Conservation (phyloP, 2,113 vertebrate species). For the Hemicordylus capensis region DNA sequence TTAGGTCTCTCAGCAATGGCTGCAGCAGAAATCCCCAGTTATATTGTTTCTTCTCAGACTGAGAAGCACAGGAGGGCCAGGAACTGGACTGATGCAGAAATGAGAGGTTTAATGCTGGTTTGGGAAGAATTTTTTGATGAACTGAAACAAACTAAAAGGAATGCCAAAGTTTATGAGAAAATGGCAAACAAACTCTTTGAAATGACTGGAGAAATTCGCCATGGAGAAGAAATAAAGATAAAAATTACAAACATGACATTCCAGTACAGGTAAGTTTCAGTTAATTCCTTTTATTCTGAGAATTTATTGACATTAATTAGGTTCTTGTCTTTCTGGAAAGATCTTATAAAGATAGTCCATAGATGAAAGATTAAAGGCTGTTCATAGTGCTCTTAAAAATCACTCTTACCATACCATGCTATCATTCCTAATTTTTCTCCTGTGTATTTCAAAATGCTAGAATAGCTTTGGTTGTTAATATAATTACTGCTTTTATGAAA, state of each 20-base stretch:
- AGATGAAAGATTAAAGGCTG: conserved; percentile 70
- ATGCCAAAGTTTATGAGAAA: conserved; percentile 97
- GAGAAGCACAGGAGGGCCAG: conserved; percentile 97
- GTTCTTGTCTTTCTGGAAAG: conserved; percentile 66
- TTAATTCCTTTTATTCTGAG: conserved; percentile 72
- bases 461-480: conserved; percentile 61
- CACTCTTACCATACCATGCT: conserved; percentile 64
- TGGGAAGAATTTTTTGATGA: conserved; percentile 97
- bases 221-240: conserved; percentile 98
- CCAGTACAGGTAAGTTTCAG: conserved; percentile 92
- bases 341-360: conserved; percentile 61
- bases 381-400: conserved; percentile 73
- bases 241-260: conserved; percentile 99
- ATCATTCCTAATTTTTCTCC: conserved; percentile 63
- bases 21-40: conserved; percentile 87
- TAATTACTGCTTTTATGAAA: conserved; percentile 44
- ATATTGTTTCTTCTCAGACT: conserved; percentile 84
- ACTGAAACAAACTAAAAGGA: conserved; percentile 96
- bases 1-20: conserved; percentile 85
- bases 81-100: conserved; percentile 98
- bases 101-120: conserved; percentile 94
- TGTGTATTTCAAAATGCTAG: conserved; percentile 57
- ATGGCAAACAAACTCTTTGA: conserved; percentile 97
- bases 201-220: conserved; percentile 94
- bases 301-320: conserved; percentile 57